Base-by-base conservation (phyloP, 2,113 vertebrate species). In the Nanorana parkeri region DNA sequence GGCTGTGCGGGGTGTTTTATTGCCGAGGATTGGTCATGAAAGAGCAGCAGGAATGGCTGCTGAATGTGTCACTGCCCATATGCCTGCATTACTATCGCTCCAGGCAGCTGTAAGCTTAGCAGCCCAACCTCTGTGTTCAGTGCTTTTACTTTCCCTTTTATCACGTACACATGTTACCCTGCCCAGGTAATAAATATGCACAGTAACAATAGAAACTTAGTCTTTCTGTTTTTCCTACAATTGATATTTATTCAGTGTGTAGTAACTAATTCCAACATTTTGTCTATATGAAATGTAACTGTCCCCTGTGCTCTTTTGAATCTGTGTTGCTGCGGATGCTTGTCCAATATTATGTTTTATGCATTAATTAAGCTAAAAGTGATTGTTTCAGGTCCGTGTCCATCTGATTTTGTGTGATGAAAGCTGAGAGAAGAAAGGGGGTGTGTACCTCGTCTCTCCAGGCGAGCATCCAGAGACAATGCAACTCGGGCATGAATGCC, bases 71-170 rank as follows among this genome's bases (percentile, higher is more conserved):
- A 67, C 80, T 82, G 80, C 80, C 80, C 80, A 82, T 67, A 71
- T 82, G 61, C 71, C 80, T 82, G 69, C 71, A 82, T 67, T 82
- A 72, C 61, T 60, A 36, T 47, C 16, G 47, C 80, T 74, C 41
- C 17, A 58, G 63, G 69, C 69, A 24, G 47, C 80, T 55, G 63
- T 23, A 51, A 65, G 6, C 24, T 52, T 32, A 19, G 26, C 47
- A 36, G 55, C 29, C 58, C 68, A 81, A 17, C 68, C 80, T 81
- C 71, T n/a, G 41, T 67, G n/a, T 41, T 28, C 28, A 26, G 0
- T 67, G 79, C 60, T 81, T 81, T 81, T 81, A 74, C 69, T 81
- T 82, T 82, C 71, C 69, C n/a, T 82, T 74, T 81, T 66, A 81
- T 81, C 20, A 24, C 19, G 17, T 73, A n/a, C 51, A n/a, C 52